Evolutionary conservation across 1,140 invertebrate species (phyloP).

Genomic region (Cotesia vestalis): DNA sequence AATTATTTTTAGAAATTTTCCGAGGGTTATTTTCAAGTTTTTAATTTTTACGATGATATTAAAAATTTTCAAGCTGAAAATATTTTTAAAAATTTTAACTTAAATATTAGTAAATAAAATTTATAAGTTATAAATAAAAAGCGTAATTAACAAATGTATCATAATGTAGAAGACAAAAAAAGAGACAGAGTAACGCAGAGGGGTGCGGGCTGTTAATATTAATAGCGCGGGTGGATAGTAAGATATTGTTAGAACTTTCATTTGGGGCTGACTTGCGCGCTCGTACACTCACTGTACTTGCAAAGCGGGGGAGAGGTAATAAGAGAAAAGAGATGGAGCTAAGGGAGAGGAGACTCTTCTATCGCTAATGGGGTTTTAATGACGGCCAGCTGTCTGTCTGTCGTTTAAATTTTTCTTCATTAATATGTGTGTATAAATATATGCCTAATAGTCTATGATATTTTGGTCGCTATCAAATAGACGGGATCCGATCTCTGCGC

Average conservation of each 20-base stretch:
- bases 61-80: neutral
- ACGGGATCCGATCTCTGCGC: too few species aligned
- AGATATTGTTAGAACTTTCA: constrained; percentile 63
- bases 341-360: constrained; percentile 47
- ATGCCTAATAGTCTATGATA: neutral
- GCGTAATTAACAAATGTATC: neutral
- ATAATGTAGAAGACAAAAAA: neutral
- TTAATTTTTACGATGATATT: too few species aligned
- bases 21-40: neutral
- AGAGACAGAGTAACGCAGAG: neutral
- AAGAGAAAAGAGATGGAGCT: constrained; percentile 29
- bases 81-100: too few species aligned
- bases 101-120: neutral
- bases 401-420: constrained; percentile 41
- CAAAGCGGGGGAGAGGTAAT: constrained; percentile 4
- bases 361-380: constrained; percentile 67
- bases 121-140: neutral
- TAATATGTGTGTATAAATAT: constrained; percentile 30
- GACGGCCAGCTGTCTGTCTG: constrained; percentile 66
- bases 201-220: constrained; percentile 52
- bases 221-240: constrained; percentile 62
- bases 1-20: neutral
- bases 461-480: too few species aligned
- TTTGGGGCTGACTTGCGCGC: constrained; percentile 51
- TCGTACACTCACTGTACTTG: constrained; percentile 6